Percentiles rank a stretch among this genome's conserved stretches.
phyloP scores from a whole-genome alignment of 2,888 invertebrate species.

The Anoplius nigerrimus region DNA sequence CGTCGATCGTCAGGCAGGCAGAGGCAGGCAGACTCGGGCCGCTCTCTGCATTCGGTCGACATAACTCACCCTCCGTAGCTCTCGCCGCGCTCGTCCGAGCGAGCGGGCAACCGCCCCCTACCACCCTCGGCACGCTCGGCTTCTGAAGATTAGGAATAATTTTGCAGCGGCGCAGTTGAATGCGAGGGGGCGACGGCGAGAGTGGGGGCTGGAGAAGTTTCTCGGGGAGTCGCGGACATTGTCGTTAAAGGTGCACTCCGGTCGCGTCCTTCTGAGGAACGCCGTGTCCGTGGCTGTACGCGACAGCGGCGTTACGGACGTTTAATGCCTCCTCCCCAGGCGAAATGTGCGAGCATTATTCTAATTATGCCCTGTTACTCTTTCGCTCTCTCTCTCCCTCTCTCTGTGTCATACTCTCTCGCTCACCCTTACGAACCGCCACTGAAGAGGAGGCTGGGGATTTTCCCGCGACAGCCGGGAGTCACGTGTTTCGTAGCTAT shows the following conservation, averaged over 20 bases:
- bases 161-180: constrained; percentile 19
- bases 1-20: constrained; percentile 27
- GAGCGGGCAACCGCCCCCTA: background rate
- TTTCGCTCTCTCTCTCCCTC: constrained; percentile 11
- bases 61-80: constrained; percentile 11
- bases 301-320: constrained; percentile 17
- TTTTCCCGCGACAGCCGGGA: constrained; percentile 29
- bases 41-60: constrained; percentile 1
- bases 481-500: constrained; percentile 11
- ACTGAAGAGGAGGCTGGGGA: constrained; percentile 30
- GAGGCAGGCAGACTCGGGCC: background rate
- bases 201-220: background rate
- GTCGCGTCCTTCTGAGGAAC: background rate
- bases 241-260: background rate
- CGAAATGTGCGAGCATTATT: constrained; percentile 27
- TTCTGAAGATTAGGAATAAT: constrained; percentile 47
- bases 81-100: background rate
- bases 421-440: constrained; percentile 26
- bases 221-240: background rate
- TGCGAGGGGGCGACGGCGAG: no score
- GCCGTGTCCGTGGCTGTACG: background rate
- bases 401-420: no score
- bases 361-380: constrained; percentile 40
- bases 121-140: background rate
- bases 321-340: constrained; percentile 21